Conservation (phyloP, 2,797 vertebrate species). For the Anas flavirostris region DNA sequence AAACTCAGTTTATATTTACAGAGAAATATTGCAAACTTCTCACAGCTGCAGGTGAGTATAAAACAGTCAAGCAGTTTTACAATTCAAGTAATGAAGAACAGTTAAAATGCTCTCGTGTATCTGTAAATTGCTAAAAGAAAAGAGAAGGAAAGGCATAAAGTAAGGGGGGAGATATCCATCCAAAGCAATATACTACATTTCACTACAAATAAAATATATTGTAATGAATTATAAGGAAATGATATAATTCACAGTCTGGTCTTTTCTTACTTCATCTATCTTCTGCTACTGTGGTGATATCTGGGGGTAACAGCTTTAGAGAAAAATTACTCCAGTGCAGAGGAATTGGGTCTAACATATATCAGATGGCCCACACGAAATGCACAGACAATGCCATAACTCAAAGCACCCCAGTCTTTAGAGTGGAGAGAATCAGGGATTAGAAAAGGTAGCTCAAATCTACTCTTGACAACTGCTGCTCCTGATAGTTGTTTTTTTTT, state of each 20-base stretch:
- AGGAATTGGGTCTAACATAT: not conserved
- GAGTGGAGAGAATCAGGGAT: not conserved
- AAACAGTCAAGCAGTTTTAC: not conserved
- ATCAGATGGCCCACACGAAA: not conserved
- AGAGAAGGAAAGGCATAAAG: not conserved
- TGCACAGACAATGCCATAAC: not conserved
- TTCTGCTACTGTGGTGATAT: not conserved
- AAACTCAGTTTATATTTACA: not conserved
- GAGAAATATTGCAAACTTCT: not conserved
- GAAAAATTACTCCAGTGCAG: not conserved
- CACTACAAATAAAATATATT: not conserved
- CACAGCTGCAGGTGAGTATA: not conserved
- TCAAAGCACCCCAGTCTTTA: not conserved
- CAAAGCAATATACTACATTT: not conserved
- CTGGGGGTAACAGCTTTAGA: not conserved
- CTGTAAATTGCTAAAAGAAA: not conserved
- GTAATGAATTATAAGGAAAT: not conserved
- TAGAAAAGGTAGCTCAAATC: not conserved
- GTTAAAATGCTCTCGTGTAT: not conserved
- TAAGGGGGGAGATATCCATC: not conserved
- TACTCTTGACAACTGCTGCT: not conserved
- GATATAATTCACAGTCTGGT: not conserved
- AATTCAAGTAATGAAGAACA: not conserved
- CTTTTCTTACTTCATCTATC: not conserved
- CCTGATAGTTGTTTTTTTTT: not conserved